Evolutionary conservation across 1,140 invertebrate genomes (phyloP).

Genomic region (Ladona fulva): DNA sequence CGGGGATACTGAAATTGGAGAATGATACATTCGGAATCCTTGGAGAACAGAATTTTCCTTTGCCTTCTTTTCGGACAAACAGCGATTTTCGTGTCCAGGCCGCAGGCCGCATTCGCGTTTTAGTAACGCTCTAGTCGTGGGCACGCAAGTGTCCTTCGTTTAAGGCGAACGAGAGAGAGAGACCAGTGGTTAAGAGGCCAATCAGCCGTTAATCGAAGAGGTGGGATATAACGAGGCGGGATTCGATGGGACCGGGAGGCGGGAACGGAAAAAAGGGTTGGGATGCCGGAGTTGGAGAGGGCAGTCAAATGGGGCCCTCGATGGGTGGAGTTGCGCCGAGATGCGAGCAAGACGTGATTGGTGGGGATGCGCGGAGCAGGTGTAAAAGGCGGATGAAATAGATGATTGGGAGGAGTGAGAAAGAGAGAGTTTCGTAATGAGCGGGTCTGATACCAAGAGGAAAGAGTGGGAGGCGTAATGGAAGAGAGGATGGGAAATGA

Average conservation of each 20-base stretch:
- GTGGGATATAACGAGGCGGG: background rate
- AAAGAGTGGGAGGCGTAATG: background rate
- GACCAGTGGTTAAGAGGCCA: background rate
- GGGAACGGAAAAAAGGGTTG: background rate
- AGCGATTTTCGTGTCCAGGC: background rate
- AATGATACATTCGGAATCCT: background rate
- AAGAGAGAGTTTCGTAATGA: background rate
- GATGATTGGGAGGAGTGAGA: background rate
- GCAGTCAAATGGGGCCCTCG: background rate
- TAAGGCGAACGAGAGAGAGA: too few species aligned
- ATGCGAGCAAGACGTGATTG: background rate
- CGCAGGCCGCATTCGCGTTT: background rate
- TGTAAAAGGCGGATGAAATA: conserved; percentile 1
- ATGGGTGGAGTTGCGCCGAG: background rate
- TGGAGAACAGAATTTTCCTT: background rate
- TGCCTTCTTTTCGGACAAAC: background rate
- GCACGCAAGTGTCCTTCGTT: background rate
- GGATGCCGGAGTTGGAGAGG: background rate
- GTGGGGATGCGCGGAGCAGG: background rate
- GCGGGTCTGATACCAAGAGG: too few species aligned
- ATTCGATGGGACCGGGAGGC: background rate
- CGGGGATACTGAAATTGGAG: background rate
- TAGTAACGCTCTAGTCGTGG: background rate
- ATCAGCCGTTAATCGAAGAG: background rate
- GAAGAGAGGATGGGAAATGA: background rate